Conservation (phyloP, 2,113 vertebrate species). For the Columba janthina region DNA sequence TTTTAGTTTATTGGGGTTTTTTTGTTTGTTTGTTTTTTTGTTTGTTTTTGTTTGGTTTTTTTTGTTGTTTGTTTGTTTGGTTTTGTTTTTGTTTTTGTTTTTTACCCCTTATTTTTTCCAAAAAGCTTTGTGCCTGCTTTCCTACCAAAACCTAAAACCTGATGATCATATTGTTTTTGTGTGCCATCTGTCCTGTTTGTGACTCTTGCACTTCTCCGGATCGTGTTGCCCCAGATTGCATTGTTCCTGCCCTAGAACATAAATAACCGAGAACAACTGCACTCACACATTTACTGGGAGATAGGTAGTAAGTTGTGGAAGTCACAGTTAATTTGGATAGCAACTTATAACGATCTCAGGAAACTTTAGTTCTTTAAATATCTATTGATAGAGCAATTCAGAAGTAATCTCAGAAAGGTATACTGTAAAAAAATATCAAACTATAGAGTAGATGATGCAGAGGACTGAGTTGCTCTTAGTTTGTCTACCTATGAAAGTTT, state of each 20-base stretch:
- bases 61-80: too few species aligned
- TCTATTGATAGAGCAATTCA: not conserved
- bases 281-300: not conserved
- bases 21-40: not conserved
- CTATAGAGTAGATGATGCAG: not conserved
- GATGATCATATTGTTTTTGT: not conserved
- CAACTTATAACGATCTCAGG: not conserved
- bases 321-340: not conserved
- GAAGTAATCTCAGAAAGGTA: not conserved
- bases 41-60: not conserved
- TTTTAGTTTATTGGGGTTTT: too few species aligned
- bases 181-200: not conserved
- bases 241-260: not conserved
- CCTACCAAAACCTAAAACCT: accelerated
- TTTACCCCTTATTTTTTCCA: not conserved
- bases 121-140: not conserved
- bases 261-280: not conserved
- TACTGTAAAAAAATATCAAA: not conserved
- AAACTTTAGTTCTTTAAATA: not conserved
- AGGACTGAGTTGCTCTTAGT: not conserved
- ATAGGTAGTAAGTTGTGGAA: not conserved
- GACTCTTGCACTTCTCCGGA: not conserved
- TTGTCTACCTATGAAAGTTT: not conserved
- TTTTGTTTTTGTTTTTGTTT: not conserved
- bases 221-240: not conserved